Base-by-base conservation (phyloP, 2,113 vertebrate species). In the Clarias magur region DNA sequence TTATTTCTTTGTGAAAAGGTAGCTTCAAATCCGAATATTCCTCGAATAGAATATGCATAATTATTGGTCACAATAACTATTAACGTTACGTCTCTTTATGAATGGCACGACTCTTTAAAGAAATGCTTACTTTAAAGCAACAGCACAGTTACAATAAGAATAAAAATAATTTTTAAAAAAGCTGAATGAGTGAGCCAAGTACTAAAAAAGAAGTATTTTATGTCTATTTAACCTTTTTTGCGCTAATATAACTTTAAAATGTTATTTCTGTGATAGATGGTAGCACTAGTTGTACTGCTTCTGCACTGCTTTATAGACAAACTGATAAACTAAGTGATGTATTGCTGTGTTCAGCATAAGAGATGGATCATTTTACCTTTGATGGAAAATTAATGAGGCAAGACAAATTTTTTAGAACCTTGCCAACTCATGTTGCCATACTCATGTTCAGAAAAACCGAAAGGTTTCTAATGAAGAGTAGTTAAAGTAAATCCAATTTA, bases 81-180 rank as follows among this genome's bases (percentile, higher is more conserved):
- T 81, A 81, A 86, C 30, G 76, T 68, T 68, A 86, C 80, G 56
- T 72, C 83, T 19, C 90, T 88, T 75, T 90, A 88, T 92, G 93
- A 95, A 93, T 60, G 95, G 93, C 92, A 92, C 93, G 92, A 93
- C 93, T 94, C 94, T 92, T 91, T 94, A 96, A 97, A 98, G 97
- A 48, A 48, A 98, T 98, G 97, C 97, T 97, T 96, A 94, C 96
- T 8, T 97, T 97, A 96, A 96, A 96, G 93, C 30, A 95, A 97
- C 97, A 97, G 97, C 97, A 98, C 96, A 93, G 93, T 95, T 95
- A 86, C 83, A 90, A 60, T 62, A 85, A 56, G 34, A 56, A 80
- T 53, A 59, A 8, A 87, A 48, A 48, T 8, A 9, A 48, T 8
- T 48, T 48, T 38, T 38, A 2, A 88, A 87, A 82, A 87, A 87